phyloP scores from a whole-genome alignment of 2,888 invertebrate species.

The Trimorus sp. region DNA sequence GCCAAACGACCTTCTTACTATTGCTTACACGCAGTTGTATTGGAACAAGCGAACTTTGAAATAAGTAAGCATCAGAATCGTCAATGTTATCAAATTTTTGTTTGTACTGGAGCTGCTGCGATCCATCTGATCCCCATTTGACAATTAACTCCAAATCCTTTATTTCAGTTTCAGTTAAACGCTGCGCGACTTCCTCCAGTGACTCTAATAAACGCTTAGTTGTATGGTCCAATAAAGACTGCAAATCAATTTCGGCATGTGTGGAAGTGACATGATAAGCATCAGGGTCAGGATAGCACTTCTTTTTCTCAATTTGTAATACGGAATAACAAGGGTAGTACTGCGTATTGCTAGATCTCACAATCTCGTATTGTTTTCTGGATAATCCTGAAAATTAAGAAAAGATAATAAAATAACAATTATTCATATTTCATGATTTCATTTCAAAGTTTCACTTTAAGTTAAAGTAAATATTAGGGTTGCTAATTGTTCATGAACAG shows the following conservation, averaged over 20 bases:
- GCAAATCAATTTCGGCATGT: conserved; percentile 57
- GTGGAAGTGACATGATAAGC: conserved; percentile 58
- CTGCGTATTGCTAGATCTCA: neutral
- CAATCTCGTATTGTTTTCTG: neutral
- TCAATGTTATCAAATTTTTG: conserved; percentile 68
- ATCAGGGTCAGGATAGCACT: conserved; percentile 58
- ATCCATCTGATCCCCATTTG: conserved; percentile 73
- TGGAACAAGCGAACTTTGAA: conserved; percentile 55
- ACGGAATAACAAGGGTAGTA: neutral
- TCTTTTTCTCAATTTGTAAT: conserved; percentile 61
- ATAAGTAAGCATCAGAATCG: conserved; percentile 72
- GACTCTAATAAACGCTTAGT: neutral
- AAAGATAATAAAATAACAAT: no score
- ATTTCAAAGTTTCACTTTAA: no score
- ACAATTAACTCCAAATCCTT: conserved; percentile 63
- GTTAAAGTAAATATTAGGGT: no score
- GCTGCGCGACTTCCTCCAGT: conserved; percentile 6
- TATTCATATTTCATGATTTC: no score
- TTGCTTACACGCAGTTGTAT: conserved; percentile 14
- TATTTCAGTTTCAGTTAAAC: conserved; percentile 40
- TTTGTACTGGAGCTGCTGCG: conserved; percentile 71
- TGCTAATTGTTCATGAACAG: no score
- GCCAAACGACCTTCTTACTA: conserved; percentile 68
- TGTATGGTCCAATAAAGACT: neutral
- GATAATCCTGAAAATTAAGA: neutral